phyloP scores from a whole-genome alignment of 2,888 invertebrate species.

The Cantharis nigra region DNA sequence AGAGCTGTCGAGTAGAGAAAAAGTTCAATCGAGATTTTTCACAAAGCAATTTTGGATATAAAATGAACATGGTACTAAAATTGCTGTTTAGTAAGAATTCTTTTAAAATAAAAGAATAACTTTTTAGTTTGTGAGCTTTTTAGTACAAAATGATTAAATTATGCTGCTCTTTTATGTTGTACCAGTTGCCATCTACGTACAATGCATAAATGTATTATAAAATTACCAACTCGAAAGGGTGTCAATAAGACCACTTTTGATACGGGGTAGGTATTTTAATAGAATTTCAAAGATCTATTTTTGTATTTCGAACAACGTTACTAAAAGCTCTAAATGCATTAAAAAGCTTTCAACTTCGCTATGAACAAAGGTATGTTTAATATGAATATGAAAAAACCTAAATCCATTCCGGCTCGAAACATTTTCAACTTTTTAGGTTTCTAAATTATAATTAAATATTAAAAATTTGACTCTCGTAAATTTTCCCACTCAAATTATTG shows the following conservation, averaged over 20 bases:
- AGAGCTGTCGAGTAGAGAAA: background rate
- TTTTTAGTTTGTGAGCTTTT: slow-evolving; percentile 48
- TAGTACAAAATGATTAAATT: slow-evolving; percentile 47
- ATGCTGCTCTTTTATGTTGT: slow-evolving; percentile 48
- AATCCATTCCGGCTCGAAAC: background rate
- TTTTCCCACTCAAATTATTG: background rate
- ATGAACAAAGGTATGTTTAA: slow-evolving; percentile 7
- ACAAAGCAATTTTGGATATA: background rate
- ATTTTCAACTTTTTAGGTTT: background rate
- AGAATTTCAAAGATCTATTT: slow-evolving; percentile 34
- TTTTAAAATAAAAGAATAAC: slow-evolving; percentile 32
- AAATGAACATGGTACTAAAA: background rate
- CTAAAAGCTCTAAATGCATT: slow-evolving; percentile 33
- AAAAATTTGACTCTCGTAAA: background rate
- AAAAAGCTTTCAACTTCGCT: slow-evolving; percentile 28
- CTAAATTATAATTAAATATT: background rate
- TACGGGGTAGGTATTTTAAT: slow-evolving; percentile 38
- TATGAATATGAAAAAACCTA: slow-evolving; percentile 2
- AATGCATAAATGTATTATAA: slow-evolving; percentile 51
- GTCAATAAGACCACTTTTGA: slow-evolving; percentile 49
- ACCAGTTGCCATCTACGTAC: slow-evolving; percentile 48
- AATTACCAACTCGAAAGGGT: slow-evolving; percentile 51
- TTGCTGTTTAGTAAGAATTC: background rate
- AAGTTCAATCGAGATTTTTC: background rate
- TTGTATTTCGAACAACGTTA: slow-evolving; percentile 30